Evolutionary conservation across 2,888 invertebrate species (phyloP).

Genomic region (Callyntrura guangdongensis): DNA sequence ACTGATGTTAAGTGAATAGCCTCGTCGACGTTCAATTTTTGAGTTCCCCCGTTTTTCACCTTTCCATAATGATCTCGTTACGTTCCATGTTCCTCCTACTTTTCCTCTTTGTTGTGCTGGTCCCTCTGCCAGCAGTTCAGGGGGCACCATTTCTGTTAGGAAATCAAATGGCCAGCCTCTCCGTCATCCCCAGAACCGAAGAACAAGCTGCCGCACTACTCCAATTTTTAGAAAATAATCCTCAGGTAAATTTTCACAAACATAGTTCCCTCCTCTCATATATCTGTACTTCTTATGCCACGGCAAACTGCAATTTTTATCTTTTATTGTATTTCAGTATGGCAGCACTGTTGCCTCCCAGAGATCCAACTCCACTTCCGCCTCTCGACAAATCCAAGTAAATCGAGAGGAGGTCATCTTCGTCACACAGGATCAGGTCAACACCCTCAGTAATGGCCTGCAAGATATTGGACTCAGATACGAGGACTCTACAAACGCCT

Average conservation of each 20-base stretch:
- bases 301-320: background rate
- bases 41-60: too few species aligned
- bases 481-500: constrained; percentile 5
- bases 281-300: too few species aligned
- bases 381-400: constrained; percentile 37
- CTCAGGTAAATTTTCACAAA: constrained; percentile 68
- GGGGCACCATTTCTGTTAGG: constrained; percentile 70
- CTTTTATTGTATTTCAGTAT: constrained; percentile 34
- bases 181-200: constrained; percentile 72
- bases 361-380: constrained; percentile 5
- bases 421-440: constrained; percentile 37
- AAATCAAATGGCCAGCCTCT: constrained; percentile 71
- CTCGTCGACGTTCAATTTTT: too few species aligned
- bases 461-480: constrained; percentile 61
- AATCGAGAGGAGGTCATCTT: constrained; percentile 56
- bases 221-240: constrained; percentile 65
- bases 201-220: constrained; percentile 64
- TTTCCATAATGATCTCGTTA: background rate
- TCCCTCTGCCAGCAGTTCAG: background rate
- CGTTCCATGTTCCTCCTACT: background rate
- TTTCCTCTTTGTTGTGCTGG: background rate
- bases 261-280: background rate
- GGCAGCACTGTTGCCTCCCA: constrained; percentile 13
- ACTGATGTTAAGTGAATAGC: too few species aligned
- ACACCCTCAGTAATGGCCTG: constrained; percentile 49